Evolutionary conservation across 2,888 invertebrate genomes (phyloP).

Genomic region (Chironomus tentans): DNA sequence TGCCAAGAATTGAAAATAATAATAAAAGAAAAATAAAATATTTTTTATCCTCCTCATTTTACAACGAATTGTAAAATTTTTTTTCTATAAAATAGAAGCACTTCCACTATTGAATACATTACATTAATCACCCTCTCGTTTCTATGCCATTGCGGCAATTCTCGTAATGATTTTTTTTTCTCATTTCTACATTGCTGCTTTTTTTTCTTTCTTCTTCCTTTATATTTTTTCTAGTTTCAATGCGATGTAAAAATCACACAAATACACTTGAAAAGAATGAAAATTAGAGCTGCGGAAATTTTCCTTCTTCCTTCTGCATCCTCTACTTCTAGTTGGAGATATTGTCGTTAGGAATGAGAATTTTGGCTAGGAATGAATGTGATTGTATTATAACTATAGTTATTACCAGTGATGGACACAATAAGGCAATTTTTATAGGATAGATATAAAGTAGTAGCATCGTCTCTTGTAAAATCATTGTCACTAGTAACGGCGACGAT

Average conservation of each 20-base stretch:
- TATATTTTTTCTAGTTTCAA: background rate
- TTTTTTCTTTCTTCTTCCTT: background rate
- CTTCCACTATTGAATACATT: constrained; percentile 12
- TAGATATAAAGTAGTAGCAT: too few relatives aligned
- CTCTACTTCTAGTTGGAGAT: too few relatives aligned
- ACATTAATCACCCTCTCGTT: constrained; percentile 20
- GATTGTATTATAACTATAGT: too few relatives aligned
- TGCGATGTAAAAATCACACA: background rate
- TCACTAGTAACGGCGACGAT: too few relatives aligned
- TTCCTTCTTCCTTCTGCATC: background rate
- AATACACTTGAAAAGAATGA: background rate
- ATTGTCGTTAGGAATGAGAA: too few relatives aligned
- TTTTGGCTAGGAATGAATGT: too few relatives aligned
- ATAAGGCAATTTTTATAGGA: too few relatives aligned
- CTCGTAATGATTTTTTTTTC: background rate
- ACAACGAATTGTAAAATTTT: background rate
- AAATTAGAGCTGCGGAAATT: background rate
- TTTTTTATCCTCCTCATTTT: background rate
- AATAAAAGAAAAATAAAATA: background rate
- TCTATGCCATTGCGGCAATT: constrained; percentile 6
- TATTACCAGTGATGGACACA: too few relatives aligned
- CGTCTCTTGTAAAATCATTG: too few relatives aligned
- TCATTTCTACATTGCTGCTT: background rate
- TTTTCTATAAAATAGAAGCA: background rate
- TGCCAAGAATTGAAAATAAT: background rate